These are phyloP conservation scores for Strongylocentrotus purpuratus DNA, from an alignment of 35 echinoderm and acorn worm species.

Conservation along the genomic window DNA sequence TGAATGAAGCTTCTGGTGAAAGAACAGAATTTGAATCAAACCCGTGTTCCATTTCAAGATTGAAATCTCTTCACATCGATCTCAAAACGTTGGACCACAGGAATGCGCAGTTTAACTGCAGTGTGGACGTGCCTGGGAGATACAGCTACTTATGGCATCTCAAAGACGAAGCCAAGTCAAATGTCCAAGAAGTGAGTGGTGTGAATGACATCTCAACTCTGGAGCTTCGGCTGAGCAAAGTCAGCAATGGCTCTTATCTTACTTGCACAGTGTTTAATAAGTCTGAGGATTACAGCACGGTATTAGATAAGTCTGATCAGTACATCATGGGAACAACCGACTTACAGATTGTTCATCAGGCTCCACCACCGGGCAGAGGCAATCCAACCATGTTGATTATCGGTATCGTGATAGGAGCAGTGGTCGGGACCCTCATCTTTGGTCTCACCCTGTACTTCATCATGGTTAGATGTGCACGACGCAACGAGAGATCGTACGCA, in stretches of 20 bases:
- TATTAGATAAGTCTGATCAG: background rate
- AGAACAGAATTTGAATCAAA: background rate
- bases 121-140: background rate
- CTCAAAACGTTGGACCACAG: conserved; percentile 17
- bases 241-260: conserved; percentile 25
- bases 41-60: background rate
- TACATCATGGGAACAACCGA: conserved; percentile 20
- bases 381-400: conserved; percentile 34
- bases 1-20: conserved; percentile 18
- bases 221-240: conserved; percentile 8
- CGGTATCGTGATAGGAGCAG: conserved; percentile 20
- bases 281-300: background rate
- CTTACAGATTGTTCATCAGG: background rate
- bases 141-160: conserved; percentile 31
- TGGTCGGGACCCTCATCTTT: background rate
- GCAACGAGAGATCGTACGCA: conserved; percentile 19
- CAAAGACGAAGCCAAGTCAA: background rate
- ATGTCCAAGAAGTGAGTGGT: background rate
- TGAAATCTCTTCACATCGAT: background rate
- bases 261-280: conserved; percentile 31
- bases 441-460: conserved; percentile 34
- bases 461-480: background rate
- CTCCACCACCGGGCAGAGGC: background rate
- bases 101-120: conserved; percentile 35
- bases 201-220: background rate